Evolutionary conservation across 2,888 invertebrate genomes (phyloP).

Genomic region (Ectobius pallidus): DNA sequence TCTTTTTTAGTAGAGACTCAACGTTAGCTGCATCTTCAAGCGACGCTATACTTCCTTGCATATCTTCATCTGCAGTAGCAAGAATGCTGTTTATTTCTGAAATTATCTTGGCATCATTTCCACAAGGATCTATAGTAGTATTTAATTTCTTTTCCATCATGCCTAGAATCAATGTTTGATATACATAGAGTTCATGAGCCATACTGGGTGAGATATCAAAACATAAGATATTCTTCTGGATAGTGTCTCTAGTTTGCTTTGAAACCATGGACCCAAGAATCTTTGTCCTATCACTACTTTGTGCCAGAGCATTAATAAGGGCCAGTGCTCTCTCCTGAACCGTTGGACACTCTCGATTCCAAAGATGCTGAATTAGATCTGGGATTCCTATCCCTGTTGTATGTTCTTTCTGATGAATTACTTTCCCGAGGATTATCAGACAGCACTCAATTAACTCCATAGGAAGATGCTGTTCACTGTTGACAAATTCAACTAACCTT

Average conservation of each 20-base stretch:
- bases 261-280: slow-evolving; percentile 26
- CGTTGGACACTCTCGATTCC: slow-evolving; percentile 25
- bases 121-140: slow-evolving; percentile 23
- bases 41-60: slow-evolving; percentile 4
- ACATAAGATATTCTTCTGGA: slow-evolving; percentile 24
- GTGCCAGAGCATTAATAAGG: slow-evolving; percentile 34
- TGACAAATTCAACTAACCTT: slow-evolving; percentile 23
- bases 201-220: neutral
- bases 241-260: slow-evolving; percentile 23
- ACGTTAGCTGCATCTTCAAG: neutral
- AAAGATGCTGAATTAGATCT: slow-evolving; percentile 34
- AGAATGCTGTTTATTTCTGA: slow-evolving; percentile 28
- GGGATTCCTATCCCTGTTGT: neutral
- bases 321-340: slow-evolving; percentile 35
- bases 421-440: slow-evolving; percentile 25
- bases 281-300: neutral
- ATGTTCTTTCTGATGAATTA: neutral
- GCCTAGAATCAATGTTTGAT: slow-evolving; percentile 34
- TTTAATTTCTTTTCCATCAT: slow-evolving; percentile 22
- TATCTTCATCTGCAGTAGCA: slow-evolving; percentile 5
- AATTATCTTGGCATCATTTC: slow-evolving; percentile 20
- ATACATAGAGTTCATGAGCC: slow-evolving; percentile 35
- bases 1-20: neutral
- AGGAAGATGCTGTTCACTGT: slow-evolving; percentile 7
- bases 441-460: slow-evolving; percentile 6